These are phyloP conservation scores for Agonopterix alstromeriana DNA, from an alignment of 2,888 invertebrate species.

Conservation along the genomic window DNA sequence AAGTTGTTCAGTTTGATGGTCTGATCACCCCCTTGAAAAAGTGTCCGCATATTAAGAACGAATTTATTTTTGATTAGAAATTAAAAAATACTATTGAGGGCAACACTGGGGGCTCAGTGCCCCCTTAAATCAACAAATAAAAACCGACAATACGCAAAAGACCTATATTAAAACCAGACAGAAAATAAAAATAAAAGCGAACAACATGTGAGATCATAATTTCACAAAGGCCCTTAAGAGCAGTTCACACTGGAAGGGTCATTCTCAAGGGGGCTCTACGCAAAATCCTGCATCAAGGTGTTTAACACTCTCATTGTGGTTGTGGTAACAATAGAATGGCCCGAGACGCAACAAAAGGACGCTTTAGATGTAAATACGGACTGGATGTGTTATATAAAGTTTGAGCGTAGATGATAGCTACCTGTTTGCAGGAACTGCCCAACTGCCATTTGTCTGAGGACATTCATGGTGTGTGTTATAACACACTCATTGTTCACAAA, in stretches of 20 bases:
- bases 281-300: slow-evolving; percentile 28
- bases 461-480: no score
- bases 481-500: no score
- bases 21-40: no score
- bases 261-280: slow-evolving; percentile 22
- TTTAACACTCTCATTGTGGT: slow-evolving; percentile 63
- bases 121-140: no score
- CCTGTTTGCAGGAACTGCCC: neutral
- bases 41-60: no score
- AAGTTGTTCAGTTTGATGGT: no score
- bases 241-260: slow-evolving; percentile 22
- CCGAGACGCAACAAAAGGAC: slow-evolving; percentile 24
- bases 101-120: no score
- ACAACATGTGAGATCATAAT: slow-evolving; percentile 11
- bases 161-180: no score
- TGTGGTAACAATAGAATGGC: slow-evolving; percentile 59
- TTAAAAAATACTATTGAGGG: no score
- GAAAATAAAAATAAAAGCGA: no score
- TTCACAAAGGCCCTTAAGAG: slow-evolving; percentile 14
- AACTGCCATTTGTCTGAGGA: neutral
- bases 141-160: no score
- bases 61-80: no score
- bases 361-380: slow-evolving; percentile 13
- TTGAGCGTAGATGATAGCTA: neutral
- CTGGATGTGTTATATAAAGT: slow-evolving; percentile 18